Conservation (phyloP, 2,888 invertebrate genomes). For the Temnothorax unifasciatus region DNA sequence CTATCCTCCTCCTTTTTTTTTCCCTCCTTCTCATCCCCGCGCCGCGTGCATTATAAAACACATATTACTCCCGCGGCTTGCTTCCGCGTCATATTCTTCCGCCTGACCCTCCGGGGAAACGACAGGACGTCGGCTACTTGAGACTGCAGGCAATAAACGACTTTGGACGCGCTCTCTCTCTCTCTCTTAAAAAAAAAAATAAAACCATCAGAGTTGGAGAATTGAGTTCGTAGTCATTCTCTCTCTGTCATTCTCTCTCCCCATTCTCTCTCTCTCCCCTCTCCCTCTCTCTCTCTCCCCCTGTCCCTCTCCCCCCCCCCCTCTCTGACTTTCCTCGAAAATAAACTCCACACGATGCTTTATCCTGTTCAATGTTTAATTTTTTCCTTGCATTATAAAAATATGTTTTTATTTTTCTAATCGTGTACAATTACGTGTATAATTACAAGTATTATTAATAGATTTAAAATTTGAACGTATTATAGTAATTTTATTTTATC, state of each 20-base stretch:
- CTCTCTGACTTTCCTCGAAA: conserved; percentile 16
- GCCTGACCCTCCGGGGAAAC: conserved; percentile 35
- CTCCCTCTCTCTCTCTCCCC: not conserved
- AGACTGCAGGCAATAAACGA: conserved; percentile 54
- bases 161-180: conserved; percentile 34
- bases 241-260: not conserved
- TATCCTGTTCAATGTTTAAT: conserved; percentile 12
- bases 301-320: not conserved
- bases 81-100: conserved; percentile 51
- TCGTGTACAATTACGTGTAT: not conserved
- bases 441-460: not conserved
- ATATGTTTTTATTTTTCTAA: conserved; percentile 7
- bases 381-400: not conserved
- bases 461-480: not conserved
- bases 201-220: conserved; percentile 23
- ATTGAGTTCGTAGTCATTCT: conserved; percentile 36
- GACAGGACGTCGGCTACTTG: conserved; percentile 51
- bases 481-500: conserved; percentile 16
- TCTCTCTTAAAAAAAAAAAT: conserved; percentile 5
- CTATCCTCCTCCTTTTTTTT: conserved; percentile 63
- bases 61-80: conserved; percentile 69
- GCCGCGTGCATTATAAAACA: conserved; percentile 70
- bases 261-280: not conserved
- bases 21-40: conserved; percentile 51
- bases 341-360: not conserved